Base-by-base conservation (phyloP, 2,113 vertebrate species). In the Centropristis striata region DNA sequence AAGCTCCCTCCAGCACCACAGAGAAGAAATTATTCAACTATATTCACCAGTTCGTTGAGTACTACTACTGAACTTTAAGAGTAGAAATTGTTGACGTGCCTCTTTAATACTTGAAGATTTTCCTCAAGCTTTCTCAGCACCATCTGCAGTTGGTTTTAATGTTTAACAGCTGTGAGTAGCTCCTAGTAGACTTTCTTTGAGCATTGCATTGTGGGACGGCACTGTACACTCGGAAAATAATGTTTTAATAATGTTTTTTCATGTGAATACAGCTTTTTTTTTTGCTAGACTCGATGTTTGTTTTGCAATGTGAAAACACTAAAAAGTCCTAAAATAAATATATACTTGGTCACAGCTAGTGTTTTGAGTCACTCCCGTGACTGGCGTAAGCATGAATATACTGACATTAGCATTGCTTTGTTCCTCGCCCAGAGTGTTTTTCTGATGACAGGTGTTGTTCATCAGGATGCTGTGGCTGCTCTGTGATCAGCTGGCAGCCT, bases 391-490 rank as follows among this genome's bases (percentile, higher is more conserved):
- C n/a, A 12, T 66, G n/a, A 61, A 63, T 4, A 50, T 4, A 27
- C 59, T 20, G 65, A 71, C 82, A 67, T 50, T 63, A 69, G 64
- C 51, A 8, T 32, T 65, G 47, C 81, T 78, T 87, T 81, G 84
- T 84, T 80, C 51, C 14, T 5, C 4, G 59, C 49, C 60, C 71
- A 44, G 66, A 65, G 74, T 66, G 73, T 47, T 67, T 28, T 65
- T 23, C 68, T 66, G 64, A 85, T 86, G 84, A 78, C 90, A 89
- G 84, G 80, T 85, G 79, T 41, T 83, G 57, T 85, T 83, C 79
- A 78, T 75, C 75, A 66, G 78, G 75, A 83, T 68, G 81, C 78
- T 20, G 65, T 12, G n/a, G 64, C 81, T 84, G 42, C 76, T 90
- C 81, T 84, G 67, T 88, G 78, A 88, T 91, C 78, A 78, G 71